Evolutionary conservation across 2,888 invertebrate genomes (phyloP).

Genomic region (Morpho helenor): DNA sequence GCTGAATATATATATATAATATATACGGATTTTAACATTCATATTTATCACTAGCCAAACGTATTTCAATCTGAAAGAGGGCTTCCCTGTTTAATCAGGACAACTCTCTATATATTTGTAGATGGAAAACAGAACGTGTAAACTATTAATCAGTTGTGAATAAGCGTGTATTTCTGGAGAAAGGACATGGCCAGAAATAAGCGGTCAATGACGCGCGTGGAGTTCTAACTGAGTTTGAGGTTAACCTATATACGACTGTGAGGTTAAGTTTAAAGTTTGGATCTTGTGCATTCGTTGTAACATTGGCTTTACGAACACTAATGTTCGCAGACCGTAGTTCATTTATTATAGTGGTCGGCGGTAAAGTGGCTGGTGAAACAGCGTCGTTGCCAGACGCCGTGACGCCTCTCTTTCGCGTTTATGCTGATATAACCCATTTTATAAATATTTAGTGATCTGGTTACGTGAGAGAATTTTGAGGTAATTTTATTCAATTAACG

Average conservation of each 20-base stretch:
- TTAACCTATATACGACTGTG: conserved; percentile 5
- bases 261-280: conserved; percentile 10
- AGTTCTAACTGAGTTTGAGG: conserved; percentile 12
- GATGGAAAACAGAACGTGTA: conserved; percentile 13
- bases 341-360: conserved; percentile 14
- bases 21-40: too few species aligned
- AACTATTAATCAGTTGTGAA: conserved; percentile 26
- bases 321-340: conserved; percentile 6
- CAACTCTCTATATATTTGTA: conserved; percentile 9
- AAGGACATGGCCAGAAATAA: conserved; percentile 64
- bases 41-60: too few species aligned
- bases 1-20: too few species aligned
- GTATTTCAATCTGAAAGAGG: background rate
- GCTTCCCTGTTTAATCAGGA: background rate
- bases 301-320: background rate
- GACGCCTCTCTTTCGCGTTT: conserved; percentile 41
- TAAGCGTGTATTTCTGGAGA: conserved; percentile 52
- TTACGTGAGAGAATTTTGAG: conserved; percentile 11
- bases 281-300: too few species aligned
- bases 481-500: background rate
- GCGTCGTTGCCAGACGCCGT: conserved; percentile 43
- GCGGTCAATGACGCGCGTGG: conserved; percentile 53
- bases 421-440: conserved; percentile 20
- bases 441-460: conserved; percentile 19
- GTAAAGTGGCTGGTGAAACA: conserved; percentile 19